phyloP scores from a whole-genome alignment of 2,113 vertebrate genomes.

The Ctenomys sociabilis region DNA sequence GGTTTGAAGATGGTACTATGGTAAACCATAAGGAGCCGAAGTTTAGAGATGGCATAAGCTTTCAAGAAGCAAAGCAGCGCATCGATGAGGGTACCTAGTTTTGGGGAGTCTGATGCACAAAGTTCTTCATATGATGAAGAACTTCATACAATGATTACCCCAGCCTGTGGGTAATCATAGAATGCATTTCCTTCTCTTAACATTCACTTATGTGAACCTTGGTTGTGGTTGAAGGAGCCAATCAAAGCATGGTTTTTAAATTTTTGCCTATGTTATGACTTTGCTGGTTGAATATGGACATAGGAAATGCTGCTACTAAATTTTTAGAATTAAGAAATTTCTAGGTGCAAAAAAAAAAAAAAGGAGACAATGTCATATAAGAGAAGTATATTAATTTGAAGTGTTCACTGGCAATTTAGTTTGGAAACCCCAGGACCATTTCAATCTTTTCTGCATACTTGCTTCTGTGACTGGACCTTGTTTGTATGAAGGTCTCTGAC shows the following conservation, averaged over 20 bases:
- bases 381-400: background rate
- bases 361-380: background rate
- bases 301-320: background rate
- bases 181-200: background rate
- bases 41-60: background rate
- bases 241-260: background rate
- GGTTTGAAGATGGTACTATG: background rate
- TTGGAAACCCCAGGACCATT: background rate
- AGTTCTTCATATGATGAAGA: too few relatives aligned
- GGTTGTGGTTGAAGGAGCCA: background rate
- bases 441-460: background rate
- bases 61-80: background rate
- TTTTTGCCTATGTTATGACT: background rate
- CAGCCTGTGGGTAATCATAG: background rate
- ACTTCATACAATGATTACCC: too few relatives aligned
- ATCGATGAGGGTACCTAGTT: background rate
- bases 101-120: background rate
- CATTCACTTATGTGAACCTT: background rate
- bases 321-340: conserved; percentile 48
- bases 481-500: background rate
- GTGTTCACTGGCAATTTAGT: background rate
- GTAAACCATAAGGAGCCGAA: background rate
- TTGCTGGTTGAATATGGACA: background rate
- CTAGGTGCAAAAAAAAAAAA: background rate
- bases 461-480: background rate